phyloP scores from a whole-genome alignment of 2,113 vertebrate genomes.

The Porphyrio hochstetteri region DNA sequence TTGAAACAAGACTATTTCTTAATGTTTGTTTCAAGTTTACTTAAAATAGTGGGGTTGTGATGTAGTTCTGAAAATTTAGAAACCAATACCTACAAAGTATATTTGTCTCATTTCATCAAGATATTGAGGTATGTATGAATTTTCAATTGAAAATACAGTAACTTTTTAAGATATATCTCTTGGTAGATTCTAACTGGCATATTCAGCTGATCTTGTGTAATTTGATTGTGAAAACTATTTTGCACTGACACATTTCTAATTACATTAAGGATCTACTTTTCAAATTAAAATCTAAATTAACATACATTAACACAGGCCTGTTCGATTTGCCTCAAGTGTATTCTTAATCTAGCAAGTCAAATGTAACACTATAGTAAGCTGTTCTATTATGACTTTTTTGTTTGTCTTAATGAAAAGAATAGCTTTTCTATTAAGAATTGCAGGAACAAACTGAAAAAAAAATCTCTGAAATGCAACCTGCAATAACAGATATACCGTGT shows the following conservation, averaged over 20 bases:
- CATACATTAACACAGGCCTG: not conserved
- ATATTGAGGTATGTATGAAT: not conserved
- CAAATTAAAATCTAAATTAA: not conserved
- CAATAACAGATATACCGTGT: not conserved
- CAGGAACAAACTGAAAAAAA: not conserved
- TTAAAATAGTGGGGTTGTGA: not conserved
- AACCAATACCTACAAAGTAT: not conserved
- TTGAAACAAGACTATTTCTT: not conserved
- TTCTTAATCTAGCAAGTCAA: not conserved
- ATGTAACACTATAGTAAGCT: not conserved
- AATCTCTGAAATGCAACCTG: not conserved
- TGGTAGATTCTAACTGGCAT: not conserved
- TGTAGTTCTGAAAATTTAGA: not conserved
- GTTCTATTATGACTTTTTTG: not conserved
- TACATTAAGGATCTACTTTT: not conserved
- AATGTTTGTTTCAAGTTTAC: not conserved
- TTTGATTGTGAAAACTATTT: not conserved
- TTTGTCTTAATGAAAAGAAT: not conserved
- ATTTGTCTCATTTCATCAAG: not conserved
- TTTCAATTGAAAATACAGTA: not conserved
- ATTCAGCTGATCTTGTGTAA: not conserved
- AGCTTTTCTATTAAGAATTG: not conserved
- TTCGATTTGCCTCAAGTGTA: not conserved
- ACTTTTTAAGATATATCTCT: not conserved
- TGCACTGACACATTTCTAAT: not conserved